phyloP scores from a whole-genome alignment of 2,888 invertebrate genomes.

The Tortricodes alternella region DNA sequence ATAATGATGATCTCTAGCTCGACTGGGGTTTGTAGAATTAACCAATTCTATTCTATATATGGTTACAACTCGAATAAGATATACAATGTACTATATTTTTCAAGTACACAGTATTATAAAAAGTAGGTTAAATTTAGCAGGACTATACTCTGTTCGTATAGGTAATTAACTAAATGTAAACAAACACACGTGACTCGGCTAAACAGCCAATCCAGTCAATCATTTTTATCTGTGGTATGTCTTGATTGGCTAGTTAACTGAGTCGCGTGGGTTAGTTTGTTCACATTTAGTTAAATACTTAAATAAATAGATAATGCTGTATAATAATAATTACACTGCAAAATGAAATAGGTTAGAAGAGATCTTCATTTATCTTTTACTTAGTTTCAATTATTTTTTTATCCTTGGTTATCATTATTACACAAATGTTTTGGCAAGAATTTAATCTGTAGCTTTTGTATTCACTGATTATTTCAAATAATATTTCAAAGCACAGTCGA shows the following conservation, averaged over 20 bases:
- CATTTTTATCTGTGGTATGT: too few relatives aligned
- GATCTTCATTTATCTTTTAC: constrained; percentile 17
- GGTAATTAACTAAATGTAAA: too few relatives aligned
- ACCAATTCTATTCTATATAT: constrained; percentile 14
- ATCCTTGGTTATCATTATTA: background rate
- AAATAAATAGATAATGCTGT: too few relatives aligned
- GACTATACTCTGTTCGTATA: too few relatives aligned
- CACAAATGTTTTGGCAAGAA: background rate
- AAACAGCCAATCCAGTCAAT: too few relatives aligned
- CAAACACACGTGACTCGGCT: too few relatives aligned
- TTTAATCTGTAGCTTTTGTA: background rate
- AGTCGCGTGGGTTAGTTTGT: too few relatives aligned
- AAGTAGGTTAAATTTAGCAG: constrained; percentile 12
- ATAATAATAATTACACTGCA: background rate
- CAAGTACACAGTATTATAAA: constrained; percentile 62
- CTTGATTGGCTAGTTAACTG: too few relatives aligned
- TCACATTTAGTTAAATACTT: too few relatives aligned
- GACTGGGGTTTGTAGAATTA: constrained; percentile 37
- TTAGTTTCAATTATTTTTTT: constrained; percentile 4
- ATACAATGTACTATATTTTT: constrained; percentile 37
- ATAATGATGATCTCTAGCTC: constrained; percentile 51
- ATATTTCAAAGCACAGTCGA: constrained; percentile 1
- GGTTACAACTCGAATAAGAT: constrained; percentile 48
- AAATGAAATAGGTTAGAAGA: constrained; percentile 21
- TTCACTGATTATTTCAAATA: constrained; percentile 1